phyloP scores from a whole-genome alignment of 2,888 invertebrate species.

The Sarcophaga rosellei region DNA sequence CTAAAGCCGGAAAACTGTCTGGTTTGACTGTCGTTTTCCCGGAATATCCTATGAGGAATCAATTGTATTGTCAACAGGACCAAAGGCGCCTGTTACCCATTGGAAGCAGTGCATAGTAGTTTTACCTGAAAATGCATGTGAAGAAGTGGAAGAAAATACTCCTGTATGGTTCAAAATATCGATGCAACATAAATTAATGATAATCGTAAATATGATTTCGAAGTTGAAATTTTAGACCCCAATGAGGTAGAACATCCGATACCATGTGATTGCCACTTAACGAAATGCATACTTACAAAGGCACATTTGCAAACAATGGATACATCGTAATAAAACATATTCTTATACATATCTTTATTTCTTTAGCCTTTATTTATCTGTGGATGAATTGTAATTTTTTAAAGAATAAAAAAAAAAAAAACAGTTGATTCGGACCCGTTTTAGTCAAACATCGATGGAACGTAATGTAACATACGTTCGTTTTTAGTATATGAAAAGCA shows the following conservation, averaged over 20 bases:
- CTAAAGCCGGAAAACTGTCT: conserved; percentile 84
- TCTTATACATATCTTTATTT: too few species aligned
- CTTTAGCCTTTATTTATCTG: too few species aligned
- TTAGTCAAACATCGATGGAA: too few species aligned
- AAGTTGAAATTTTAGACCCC: conserved; percentile 87
- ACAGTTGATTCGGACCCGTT: too few species aligned
- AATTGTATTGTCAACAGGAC: conserved; percentile 90
- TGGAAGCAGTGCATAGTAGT: conserved; percentile 97
- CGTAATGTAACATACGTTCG: too few species aligned
- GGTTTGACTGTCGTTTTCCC: conserved; percentile 91
- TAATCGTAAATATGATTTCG: conserved; percentile 84
- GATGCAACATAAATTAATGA: conserved; percentile 81
- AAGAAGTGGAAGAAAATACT: conserved; percentile 81
- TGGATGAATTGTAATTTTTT: too few species aligned
- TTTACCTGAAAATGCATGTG: conserved; percentile 85
- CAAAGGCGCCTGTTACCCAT: conserved; percentile 89
- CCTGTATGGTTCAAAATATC: conserved; percentile 87
- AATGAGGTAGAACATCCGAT: conserved; percentile 87
- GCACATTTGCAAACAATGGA: conserved; percentile 77
- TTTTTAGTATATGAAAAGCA: too few species aligned
- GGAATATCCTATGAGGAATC: conserved; percentile 82
- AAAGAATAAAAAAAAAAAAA: too few species aligned
- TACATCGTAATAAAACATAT: conserved; percentile 53
- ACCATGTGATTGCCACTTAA: conserved; percentile 89
- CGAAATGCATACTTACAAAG: conserved; percentile 89